A percentile compares a stretch with the other conserved stretches of the same genome.
phyloP scores from a whole-genome alignment of 1,140 invertebrate genomes.

The Holotrichia oblita region DNA sequence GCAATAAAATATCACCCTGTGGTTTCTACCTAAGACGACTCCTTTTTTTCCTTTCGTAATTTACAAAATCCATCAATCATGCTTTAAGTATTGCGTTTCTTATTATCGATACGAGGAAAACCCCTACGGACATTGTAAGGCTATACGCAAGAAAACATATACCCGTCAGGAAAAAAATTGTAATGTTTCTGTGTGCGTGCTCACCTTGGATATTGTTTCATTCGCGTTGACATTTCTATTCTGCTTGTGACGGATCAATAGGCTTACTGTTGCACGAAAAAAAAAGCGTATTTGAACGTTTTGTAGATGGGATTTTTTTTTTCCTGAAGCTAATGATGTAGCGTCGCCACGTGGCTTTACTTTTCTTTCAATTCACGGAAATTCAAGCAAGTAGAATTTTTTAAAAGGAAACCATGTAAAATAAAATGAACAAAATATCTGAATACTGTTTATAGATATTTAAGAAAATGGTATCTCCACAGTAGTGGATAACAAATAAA shows the following conservation, averaged over 20 bases:
- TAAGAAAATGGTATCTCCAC: no score
- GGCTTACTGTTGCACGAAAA: background rate
- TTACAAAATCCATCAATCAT: slow-evolving; percentile 9
- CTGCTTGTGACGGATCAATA: background rate
- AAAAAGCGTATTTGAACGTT: background rate
- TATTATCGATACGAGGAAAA: background rate
- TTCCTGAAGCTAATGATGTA: background rate
- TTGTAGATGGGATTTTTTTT: background rate
- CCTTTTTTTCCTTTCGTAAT: background rate
- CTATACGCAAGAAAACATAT: background rate
- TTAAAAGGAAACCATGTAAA: background rate
- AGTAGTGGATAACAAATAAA: no score
- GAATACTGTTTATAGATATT: no score
- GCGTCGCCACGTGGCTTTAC: background rate
- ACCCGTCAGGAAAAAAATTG: background rate
- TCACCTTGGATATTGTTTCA: slow-evolving; percentile 1
- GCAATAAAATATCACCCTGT: no score
- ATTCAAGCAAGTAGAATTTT: background rate
- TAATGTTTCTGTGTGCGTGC: background rate
- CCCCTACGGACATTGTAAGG: background rate
- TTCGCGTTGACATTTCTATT: slow-evolving; percentile 3
- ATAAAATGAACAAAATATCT: background rate
- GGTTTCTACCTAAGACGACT: no score
- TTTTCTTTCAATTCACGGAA: background rate
- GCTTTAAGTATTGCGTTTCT: background rate